These are phyloP conservation scores for Branchinecta sandiegonensis DNA, from an alignment of 2,888 invertebrate genomes.

Conservation along the genomic window DNA sequence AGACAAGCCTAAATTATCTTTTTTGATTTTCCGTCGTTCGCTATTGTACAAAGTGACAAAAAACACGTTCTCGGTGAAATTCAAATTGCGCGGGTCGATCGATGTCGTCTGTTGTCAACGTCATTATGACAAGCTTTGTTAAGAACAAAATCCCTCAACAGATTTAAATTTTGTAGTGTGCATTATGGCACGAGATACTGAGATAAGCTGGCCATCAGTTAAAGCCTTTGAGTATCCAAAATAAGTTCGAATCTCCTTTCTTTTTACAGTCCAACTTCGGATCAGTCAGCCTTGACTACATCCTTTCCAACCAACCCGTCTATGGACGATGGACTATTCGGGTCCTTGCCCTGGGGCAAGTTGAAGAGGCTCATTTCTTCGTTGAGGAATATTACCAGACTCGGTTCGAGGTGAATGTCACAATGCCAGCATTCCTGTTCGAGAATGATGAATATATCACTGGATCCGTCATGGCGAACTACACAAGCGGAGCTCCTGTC, in stretches of 20 bases:
- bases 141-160: too few relatives aligned
- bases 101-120: too few relatives aligned
- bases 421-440: conserved; percentile 87
- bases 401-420: conserved; percentile 83
- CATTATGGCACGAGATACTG: too few relatives aligned
- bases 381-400: conserved; percentile 94
- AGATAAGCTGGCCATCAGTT: too few relatives aligned
- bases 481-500: conserved; percentile 83
- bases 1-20: too few relatives aligned
- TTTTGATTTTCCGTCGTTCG: too few relatives aligned
- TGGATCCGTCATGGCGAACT: conserved; percentile 84
- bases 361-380: conserved; percentile 66
- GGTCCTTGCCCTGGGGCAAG: conserved; percentile 72
- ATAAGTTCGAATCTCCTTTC: not conserved
- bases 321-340: conserved; percentile 84
- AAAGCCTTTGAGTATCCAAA: too few relatives aligned
- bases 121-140: too few relatives aligned
- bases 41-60: too few relatives aligned
- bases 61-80: too few relatives aligned
- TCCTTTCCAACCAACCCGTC: conserved; percentile 75
- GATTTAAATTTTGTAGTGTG: too few relatives aligned
- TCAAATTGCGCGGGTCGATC: too few relatives aligned
- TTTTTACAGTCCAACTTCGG: conserved; percentile 60
- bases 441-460: conserved; percentile 66
- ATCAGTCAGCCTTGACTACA: conserved; percentile 80